These are phyloP conservation scores for Rhinoraja longicauda DNA, from an alignment of 2,797 vertebrate genomes.

Conservation along the genomic window DNA sequence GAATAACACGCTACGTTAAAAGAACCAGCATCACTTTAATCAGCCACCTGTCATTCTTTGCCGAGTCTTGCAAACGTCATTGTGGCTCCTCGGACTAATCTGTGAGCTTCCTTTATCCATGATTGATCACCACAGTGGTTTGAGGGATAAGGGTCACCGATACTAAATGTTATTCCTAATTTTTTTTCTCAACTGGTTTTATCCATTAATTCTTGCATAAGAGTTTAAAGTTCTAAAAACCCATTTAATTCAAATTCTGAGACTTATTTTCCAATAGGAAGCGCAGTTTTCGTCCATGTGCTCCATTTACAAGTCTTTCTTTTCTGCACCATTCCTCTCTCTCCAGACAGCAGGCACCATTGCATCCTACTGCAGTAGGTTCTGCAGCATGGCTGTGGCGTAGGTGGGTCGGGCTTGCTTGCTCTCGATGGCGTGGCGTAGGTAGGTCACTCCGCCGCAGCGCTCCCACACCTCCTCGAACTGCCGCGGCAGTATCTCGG, in stretches of 20 bases:
- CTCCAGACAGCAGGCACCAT: accelerated
- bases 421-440: conserved; percentile 85
- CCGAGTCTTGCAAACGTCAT: not conserved
- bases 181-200: not conserved
- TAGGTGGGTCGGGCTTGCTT: conserved; percentile 86
- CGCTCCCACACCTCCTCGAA: conserved; percentile 97
- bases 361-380: conserved; percentile 63
- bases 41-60: conserved; percentile 9
- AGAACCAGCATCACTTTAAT: not conserved
- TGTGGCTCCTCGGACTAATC: not conserved
- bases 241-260: conserved; percentile 34
- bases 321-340: not conserved
- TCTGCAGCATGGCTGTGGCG: conserved; percentile 92
- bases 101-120: not conserved
- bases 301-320: conserved; percentile 39
- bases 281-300: conserved; percentile 57
- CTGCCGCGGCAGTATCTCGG: conserved; percentile 85
- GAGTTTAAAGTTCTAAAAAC: conserved; percentile 5
- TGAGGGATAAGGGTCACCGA: not conserved
- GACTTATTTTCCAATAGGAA: conserved; percentile 46
- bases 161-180: conserved; percentile 18
- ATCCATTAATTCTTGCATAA: not conserved
- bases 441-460: conserved; percentile 86
- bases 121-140: not conserved
- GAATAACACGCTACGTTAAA: not conserved